Conservation (phyloP, 2,888 invertebrate genomes). For the Pyrrhosoma nymphula region DNA sequence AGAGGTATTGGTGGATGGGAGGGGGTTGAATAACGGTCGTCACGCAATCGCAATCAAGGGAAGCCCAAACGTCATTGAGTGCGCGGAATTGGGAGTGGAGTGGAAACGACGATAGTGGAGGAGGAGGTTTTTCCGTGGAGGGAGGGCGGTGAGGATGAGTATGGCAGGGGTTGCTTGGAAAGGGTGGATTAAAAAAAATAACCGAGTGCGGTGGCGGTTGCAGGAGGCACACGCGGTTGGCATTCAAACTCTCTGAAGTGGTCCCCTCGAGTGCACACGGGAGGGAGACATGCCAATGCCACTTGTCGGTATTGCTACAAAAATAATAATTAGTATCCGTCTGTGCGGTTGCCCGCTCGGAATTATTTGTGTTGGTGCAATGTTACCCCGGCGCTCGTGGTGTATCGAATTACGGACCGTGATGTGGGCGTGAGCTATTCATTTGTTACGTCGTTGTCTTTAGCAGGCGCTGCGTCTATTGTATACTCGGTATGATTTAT, state of each 20-base stretch:
- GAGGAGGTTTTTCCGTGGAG: background rate
- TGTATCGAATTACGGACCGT: background rate
- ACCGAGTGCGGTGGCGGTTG: background rate
- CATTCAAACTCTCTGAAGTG: background rate
- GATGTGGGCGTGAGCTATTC: background rate
- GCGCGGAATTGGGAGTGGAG: constrained; percentile 28
- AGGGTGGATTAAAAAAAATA: background rate
- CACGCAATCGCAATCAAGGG: constrained; percentile 31
- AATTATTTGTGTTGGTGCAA: background rate
- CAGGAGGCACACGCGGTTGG: background rate
- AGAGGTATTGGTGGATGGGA: background rate
- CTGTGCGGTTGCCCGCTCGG: background rate
- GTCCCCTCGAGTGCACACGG: background rate
- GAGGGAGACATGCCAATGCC: background rate
- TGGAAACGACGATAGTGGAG: background rate
- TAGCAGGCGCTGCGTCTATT: background rate
- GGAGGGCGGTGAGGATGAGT: background rate
- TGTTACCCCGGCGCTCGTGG: background rate
- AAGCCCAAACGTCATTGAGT: constrained; percentile 44
- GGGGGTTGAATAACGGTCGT: background rate
- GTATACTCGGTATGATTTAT: too few relatives aligned
- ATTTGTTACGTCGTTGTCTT: background rate
- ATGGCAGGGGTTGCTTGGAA: background rate
- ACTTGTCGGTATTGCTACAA: background rate
- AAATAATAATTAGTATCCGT: background rate